Base-by-base conservation (phyloP, 2,888 invertebrate genomes). In the Athripsodes cinereus region DNA sequence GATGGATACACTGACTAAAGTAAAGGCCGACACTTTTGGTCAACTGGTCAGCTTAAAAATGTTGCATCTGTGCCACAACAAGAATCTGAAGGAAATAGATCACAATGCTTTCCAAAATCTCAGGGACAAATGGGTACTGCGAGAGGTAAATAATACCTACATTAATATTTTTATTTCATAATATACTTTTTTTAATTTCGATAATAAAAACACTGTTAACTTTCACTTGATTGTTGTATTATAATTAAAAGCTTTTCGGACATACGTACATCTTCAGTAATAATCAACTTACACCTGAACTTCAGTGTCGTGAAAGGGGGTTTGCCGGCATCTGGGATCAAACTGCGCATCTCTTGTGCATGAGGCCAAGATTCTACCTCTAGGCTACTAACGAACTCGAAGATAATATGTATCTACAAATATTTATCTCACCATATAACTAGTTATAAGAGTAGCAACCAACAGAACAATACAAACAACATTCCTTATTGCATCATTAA, bases 121-220 rank as follows among this genome's bases (percentile, higher is more conserved):
- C 21, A 78, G 77, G 68, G 73, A 74, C 59, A 73, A 71, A 64
- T 78, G 79, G 78, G 74, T 74, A 48, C 68, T 83, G 60, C 74
- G 76, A 65, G 82, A 83, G 74, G 83, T 81, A 69, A n/a, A n/a
- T n/a, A n/a, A n/a, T n/a, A n/a, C n/a, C n/a, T n/a, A 69, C 70
- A n/a, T 10, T 19, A 48, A 5, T 48, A 16, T 6, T 31, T 31
- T 6, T 40, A 40, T 40, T 40, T 13, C 40, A 44, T 18, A n/a
- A n/a, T n/a, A n/a, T n/a, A n/a, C n/a, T n/a, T n/a, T n/a, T 34
- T 34, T 10, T 13, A 34, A 10, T 34, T 34, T 34, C 8, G 13
- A n/a, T n/a, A n/a, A n/a, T n/a, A n/a, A n/a, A n/a, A n/a, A n/a
- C n/a, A n/a, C n/a, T n/a, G n/a, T n/a, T n/a, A n/a, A n/a, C n/a